Conservation (phyloP, 2,888 invertebrate genomes). For the Eupelmus urozonus region DNA sequence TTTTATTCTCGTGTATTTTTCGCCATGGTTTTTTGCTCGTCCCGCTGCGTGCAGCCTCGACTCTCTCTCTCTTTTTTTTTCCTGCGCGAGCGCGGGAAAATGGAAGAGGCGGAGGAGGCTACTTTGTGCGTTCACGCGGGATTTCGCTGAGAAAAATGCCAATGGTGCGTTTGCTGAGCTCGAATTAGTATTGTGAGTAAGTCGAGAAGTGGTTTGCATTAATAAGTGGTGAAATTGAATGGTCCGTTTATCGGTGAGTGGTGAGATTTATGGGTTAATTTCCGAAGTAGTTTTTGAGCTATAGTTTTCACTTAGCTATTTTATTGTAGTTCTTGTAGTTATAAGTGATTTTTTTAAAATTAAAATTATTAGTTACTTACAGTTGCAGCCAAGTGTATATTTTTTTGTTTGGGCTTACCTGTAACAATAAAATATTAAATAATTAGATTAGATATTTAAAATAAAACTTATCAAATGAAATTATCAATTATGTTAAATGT, state of each 20-base stretch:
- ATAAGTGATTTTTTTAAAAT: no score
- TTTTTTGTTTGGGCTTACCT: slow-evolving; percentile 25
- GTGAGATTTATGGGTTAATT: no score
- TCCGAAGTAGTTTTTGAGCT: no score
- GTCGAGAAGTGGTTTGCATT: background rate
- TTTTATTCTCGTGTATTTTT: slow-evolving; percentile 31
- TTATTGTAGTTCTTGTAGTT: no score
- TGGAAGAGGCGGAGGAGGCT: background rate
- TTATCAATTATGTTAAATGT: background rate
- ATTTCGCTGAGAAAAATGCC: slow-evolving; percentile 3
- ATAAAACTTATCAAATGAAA: no score
- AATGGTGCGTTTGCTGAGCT: background rate
- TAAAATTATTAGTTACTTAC: slow-evolving; percentile 21
- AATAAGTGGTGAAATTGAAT: no score
- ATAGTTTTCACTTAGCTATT: no score
- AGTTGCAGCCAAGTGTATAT: background rate
- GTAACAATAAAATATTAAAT: slow-evolving; percentile 23
- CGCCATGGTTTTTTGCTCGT: background rate
- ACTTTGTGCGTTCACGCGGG: background rate
- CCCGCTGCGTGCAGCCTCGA: background rate
- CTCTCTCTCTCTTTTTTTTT: background rate
- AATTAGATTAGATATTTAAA: slow-evolving; percentile 9
- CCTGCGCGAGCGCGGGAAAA: background rate
- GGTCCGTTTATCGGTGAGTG: no score
- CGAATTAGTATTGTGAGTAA: background rate